A percentile compares a stretch with the other conserved stretches of the same genome.
These are phyloP conservation scores for Hofmannophila pseudospretella DNA, from an alignment of 2,888 invertebrate genomes.

Conservation along the genomic window DNA sequence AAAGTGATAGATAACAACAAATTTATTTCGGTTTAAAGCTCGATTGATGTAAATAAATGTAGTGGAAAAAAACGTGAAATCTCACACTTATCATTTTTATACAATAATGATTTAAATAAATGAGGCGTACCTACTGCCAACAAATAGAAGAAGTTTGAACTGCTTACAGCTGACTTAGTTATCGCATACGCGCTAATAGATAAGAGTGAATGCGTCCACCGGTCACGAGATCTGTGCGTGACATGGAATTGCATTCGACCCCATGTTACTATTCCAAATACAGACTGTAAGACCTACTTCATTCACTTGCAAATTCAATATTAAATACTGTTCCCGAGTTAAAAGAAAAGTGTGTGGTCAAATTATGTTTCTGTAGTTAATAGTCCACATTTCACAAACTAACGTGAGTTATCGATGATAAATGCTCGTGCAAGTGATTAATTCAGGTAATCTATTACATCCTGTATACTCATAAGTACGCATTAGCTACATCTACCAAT, in stretches of 20 bases:
- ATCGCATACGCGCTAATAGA: constrained; percentile 60
- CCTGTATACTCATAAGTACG: constrained; percentile 20
- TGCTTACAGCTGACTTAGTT: constrained; percentile 46
- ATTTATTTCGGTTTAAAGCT: not conserved
- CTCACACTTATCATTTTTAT: constrained; percentile 8
- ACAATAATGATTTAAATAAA: constrained; percentile 20
- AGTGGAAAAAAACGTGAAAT: constrained; percentile 21
- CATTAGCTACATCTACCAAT: constrained; percentile 28
- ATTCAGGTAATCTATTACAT: constrained; percentile 8
- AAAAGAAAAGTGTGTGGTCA: too few relatives aligned
- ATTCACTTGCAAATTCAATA: too few relatives aligned
- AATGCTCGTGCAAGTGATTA: not conserved
- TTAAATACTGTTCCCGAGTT: too few relatives aligned
- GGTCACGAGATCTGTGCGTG: constrained; percentile 56
- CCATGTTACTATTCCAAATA: constrained; percentile 5
- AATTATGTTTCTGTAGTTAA: too few relatives aligned
- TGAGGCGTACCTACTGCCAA: constrained; percentile 26
- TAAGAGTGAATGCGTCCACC: constrained; percentile 40
- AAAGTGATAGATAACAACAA: not conserved
- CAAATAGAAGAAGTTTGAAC: constrained; percentile 38
- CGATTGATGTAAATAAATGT: constrained; percentile 13
- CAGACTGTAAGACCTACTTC: constrained; percentile 8
- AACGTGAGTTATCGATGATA: not conserved
- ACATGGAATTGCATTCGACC: constrained; percentile 31
- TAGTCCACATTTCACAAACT: too few relatives aligned